Evolutionary conservation across 2,888 invertebrate species (phyloP).

Genomic region (Luperina testacea): DNA sequence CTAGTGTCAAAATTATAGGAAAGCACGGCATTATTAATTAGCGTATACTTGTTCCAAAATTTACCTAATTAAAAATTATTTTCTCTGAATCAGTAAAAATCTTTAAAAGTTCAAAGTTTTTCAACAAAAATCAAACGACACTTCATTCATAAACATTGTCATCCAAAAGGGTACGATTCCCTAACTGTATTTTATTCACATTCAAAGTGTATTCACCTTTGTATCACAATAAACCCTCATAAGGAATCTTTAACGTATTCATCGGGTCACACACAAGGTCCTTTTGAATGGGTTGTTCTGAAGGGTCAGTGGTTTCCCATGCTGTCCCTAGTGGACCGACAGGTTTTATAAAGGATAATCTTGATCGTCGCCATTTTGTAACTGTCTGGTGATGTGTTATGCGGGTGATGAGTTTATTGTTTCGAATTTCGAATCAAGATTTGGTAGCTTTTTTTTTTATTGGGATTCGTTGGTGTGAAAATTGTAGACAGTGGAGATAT

Average conservation of each 20-base stretch:
- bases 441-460: neutral
- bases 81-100: neutral
- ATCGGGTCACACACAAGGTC: slow-evolving; percentile 39
- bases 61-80: neutral
- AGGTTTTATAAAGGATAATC: slow-evolving; percentile 39
- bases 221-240: slow-evolving; percentile 53
- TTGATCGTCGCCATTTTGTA: slow-evolving; percentile 41
- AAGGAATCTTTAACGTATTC: slow-evolving; percentile 32
- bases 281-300: slow-evolving; percentile 30
- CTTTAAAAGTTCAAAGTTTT: neutral
- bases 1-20: neutral
- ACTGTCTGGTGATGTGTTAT: slow-evolving; percentile 42
- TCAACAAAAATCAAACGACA: neutral
- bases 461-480: neutral
- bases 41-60: too few relatives aligned
- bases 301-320: slow-evolving; percentile 59
- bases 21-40: too few relatives aligned
- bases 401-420: slow-evolving; percentile 44
- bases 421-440: slow-evolving; percentile 35
- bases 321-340: slow-evolving; percentile 29
- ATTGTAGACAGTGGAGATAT: neutral
- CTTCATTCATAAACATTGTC: slow-evolving; percentile 8
- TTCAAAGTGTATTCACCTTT: slow-evolving; percentile 57
- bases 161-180: slow-evolving; percentile 5
- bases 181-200: slow-evolving; percentile 41